Base-by-base conservation (phyloP, 2,888 invertebrate species). In the Polia nebulosa region DNA sequence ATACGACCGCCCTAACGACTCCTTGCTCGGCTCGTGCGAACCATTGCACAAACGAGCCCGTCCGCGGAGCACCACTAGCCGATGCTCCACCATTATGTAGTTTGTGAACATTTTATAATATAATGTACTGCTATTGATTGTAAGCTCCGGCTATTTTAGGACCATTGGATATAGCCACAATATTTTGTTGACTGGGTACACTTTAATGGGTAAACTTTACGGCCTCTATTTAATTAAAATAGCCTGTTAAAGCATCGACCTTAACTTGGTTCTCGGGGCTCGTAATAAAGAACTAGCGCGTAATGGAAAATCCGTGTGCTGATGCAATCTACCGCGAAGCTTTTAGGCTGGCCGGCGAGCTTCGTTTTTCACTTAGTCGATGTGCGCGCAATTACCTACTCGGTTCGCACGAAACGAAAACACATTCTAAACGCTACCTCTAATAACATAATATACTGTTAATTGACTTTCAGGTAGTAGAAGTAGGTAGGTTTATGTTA, bases 251-350 rank as follows among this genome's bases (percentile, higher is more conserved):
- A 85, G 66, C 73, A 78, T 77, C 71, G 68, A 78, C 76, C 70
- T 80, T 75, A 83, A 78, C 80, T 78, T 81, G 78, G 82, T 86
- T 82, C 84, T 86, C 81, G 69, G 78, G 81, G 69, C 81, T 85
- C 81, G 84, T 86, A 85, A 87, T 87, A 89, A 89, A 89, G 87
- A 90, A 90, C 88, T 87, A 88, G 78, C 84, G 83, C 84, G 90
- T 94, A 94, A 95, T 94, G 94, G 93, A 93, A 94, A 94, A 94
- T 87, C 91, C 93, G 90, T 94, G 94, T 93, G 94, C 91, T 93
- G 94, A 94, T 95, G 91, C 93, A 93, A 95, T 95, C 94, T 91
- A 90, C 88, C 88, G 88, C 89, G 88, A 87, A 90, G 92, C 93
- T 93, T 93, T 94, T 93, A 94, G 93, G 92, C 92, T 87, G 89